phyloP scores from a whole-genome alignment of 1,140 invertebrate genomes.

The Drosophila aff. region DNA sequence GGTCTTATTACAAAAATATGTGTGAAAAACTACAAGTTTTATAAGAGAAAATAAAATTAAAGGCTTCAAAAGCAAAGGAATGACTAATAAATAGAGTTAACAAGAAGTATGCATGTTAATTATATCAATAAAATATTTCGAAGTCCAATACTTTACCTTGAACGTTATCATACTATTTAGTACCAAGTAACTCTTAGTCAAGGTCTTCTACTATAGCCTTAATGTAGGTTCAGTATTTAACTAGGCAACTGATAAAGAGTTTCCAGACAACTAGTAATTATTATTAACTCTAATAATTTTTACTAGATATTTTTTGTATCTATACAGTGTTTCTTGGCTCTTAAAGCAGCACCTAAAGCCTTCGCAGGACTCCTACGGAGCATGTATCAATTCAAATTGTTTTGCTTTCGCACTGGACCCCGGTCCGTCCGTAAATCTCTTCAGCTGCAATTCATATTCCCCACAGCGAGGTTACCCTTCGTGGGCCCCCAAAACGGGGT shows the following conservation, averaged over 20 bases:
- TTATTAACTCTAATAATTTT: background rate
- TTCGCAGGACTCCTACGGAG: background rate
- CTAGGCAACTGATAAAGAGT: background rate
- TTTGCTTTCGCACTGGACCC: slow-evolving; percentile 9
- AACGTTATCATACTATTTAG: background rate
- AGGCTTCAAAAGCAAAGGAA: background rate
- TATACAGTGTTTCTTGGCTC: background rate
- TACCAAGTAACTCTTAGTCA: background rate
- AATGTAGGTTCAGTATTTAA: background rate
- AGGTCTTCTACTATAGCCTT: background rate
- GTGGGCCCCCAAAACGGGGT: slow-evolving; percentile 9
- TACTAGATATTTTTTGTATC: background rate
- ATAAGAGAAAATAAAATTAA: too few relatives aligned
- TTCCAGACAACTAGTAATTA: background rate
- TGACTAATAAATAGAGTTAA: background rate
- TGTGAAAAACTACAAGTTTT: too few relatives aligned
- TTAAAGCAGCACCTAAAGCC: background rate
- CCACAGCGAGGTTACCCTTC: slow-evolving; percentile 31
- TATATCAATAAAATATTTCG: background rate
- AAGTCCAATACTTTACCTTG: background rate
- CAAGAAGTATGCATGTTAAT: background rate
- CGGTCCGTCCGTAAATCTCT: slow-evolving; percentile 36
- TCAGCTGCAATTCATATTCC: slow-evolving; percentile 58
- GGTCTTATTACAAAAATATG: too few relatives aligned
- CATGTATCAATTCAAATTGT: slow-evolving; percentile 47